These are phyloP conservation scores for Sphaeramia orbicularis DNA, from an alignment of 2,797 vertebrate genomes.

Conservation along the genomic window DNA sequence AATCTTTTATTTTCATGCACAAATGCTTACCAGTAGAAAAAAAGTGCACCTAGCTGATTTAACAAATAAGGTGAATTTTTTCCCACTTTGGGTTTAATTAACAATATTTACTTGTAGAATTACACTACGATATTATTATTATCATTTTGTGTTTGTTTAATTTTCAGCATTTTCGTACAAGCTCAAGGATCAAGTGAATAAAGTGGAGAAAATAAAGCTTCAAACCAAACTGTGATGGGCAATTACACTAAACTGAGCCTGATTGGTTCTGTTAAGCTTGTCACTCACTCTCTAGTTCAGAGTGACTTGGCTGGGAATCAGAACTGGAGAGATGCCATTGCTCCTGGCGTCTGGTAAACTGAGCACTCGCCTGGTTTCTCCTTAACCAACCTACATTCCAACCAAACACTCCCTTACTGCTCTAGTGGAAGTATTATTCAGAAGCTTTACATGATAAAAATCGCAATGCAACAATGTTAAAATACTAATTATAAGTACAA, in stretches of 20 bases:
- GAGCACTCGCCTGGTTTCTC: slow-evolving; percentile 69
- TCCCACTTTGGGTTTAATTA: slow-evolving; percentile 6
- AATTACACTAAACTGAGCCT: slow-evolving; percentile 79
- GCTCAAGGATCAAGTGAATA: slow-evolving; percentile 13
- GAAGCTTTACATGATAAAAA: too few relatives aligned
- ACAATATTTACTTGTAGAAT: not conserved
- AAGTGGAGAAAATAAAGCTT: slow-evolving; percentile 50
- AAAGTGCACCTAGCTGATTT: slow-evolving; percentile 8
- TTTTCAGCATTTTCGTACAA: slow-evolving; percentile 10
- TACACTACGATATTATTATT: slow-evolving; percentile 17
- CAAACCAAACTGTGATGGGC: slow-evolving; percentile 74
- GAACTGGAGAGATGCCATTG: slow-evolving; percentile 80
- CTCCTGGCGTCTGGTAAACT: slow-evolving; percentile 79
- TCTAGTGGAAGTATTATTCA: not conserved
- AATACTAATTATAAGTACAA: too few relatives aligned
- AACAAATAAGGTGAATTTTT: slow-evolving; percentile 4
- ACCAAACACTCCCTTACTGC: slow-evolving; percentile 43
- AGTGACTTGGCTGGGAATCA: slow-evolving; percentile 76
- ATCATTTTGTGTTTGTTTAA: slow-evolving; percentile 14
- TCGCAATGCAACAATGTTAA: too few relatives aligned
- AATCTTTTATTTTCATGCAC: slow-evolving; percentile 13
- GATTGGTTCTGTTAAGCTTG: slow-evolving; percentile 76
- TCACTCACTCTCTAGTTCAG: slow-evolving; percentile 70
- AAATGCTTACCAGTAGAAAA: slow-evolving; percentile 13
- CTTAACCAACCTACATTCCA: slow-evolving; percentile 56